A percentile compares a stretch with the other conserved stretches of the same genome.
These are phyloP conservation scores for Delphinus delphis DNA, from an alignment of 2,113 vertebrate species.

Conservation along the genomic window DNA sequence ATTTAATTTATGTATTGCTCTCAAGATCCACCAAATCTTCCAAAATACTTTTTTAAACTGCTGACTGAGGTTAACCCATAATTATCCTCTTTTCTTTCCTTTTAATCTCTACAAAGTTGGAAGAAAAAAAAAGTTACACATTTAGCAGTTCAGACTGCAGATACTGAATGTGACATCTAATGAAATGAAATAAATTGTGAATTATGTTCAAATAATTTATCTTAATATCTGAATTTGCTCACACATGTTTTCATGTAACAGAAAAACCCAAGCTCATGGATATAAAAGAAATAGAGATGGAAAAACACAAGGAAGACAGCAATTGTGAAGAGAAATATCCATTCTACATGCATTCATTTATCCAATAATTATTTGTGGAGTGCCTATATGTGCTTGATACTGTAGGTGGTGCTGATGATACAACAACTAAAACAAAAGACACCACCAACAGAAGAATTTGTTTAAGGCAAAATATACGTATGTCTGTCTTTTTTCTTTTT, in stretches of 20 bases:
- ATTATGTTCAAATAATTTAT: neutral
- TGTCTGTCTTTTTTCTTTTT: neutral
- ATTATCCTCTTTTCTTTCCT: neutral
- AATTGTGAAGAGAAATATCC: neutral
- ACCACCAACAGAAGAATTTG: neutral
- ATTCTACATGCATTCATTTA: neutral
- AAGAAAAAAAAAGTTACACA: neutral
- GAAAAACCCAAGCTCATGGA: neutral
- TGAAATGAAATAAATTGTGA: conserved; percentile 3
- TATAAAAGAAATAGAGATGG: neutral
- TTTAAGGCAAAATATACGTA: neutral
- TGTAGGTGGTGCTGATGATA: neutral
- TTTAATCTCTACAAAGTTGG: neutral
- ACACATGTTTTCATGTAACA: neutral
- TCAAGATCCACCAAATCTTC: neutral
- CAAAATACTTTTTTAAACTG: conserved; percentile 8
- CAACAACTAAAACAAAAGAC: neutral
- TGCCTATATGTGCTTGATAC: neutral
- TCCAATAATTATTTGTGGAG: neutral
- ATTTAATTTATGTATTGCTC: neutral
- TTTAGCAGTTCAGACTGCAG: neutral
- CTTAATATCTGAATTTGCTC: neutral
- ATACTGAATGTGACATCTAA: neutral
- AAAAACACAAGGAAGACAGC: neutral
- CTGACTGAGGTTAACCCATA: neutral